Evolutionary conservation across 2,888 invertebrate species (phyloP).

Genomic region (Endotricha flammealis): DNA sequence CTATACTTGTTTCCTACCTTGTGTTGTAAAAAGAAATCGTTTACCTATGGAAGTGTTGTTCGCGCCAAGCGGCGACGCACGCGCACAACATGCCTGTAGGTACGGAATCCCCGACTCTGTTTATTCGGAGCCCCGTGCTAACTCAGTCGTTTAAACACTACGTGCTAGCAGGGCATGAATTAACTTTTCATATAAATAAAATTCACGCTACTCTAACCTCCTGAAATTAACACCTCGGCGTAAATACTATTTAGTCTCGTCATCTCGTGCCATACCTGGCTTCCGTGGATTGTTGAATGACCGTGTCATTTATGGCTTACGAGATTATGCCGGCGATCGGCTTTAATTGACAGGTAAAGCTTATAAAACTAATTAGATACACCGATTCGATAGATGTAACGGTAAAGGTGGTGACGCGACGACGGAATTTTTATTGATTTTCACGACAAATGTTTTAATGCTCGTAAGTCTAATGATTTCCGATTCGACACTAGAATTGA

Average conservation of each 20-base stretch:
- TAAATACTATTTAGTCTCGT: slow-evolving; percentile 71
- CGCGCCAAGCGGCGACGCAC: background rate
- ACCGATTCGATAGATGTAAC: slow-evolving; percentile 32
- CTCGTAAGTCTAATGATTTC: too few relatives aligned
- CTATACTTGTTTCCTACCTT: too few relatives aligned
- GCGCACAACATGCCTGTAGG: slow-evolving; percentile 21
- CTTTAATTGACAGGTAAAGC: slow-evolving; percentile 39
- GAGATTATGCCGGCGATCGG: slow-evolving; percentile 32
- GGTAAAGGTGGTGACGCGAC: slow-evolving; percentile 5
- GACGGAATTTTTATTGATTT: background rate
- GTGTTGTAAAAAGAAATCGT: too few relatives aligned
- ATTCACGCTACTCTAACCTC: slow-evolving; percentile 77
- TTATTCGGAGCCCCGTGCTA: slow-evolving; percentile 72
- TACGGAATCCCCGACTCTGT: slow-evolving; percentile 47
- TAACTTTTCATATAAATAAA: slow-evolving; percentile 79
- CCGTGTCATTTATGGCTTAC: slow-evolving; percentile 39
- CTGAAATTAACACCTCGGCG: slow-evolving; percentile 77
- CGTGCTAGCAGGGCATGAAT: slow-evolving; percentile 72
- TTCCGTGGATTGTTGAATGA: slow-evolving; percentile 35
- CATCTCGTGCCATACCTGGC: slow-evolving; percentile 56
- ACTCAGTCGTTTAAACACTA: slow-evolving; percentile 75
- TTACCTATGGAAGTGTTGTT: background rate
- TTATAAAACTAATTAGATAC: slow-evolving; percentile 37
- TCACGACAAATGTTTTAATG: background rate
- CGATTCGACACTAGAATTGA: too few relatives aligned